A percentile compares a stretch with the other conserved stretches of the same genome.
These are phyloP conservation scores for Andricus grossulariae DNA, from an alignment of 1,140 invertebrate genomes.

Conservation along the genomic window DNA sequence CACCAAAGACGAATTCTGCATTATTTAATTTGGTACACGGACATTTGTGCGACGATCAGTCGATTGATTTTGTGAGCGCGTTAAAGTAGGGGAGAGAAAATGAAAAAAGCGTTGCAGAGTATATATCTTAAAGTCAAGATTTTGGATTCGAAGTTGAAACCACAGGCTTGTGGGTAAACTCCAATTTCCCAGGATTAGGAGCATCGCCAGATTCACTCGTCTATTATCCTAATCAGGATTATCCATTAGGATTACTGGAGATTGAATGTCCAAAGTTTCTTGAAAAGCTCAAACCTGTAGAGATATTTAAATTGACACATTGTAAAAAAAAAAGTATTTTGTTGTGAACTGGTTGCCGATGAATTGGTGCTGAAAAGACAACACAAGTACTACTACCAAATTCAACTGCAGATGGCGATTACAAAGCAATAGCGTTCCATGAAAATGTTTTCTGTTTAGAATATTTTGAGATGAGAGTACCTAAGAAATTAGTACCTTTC, in stretches of 20 bases:
- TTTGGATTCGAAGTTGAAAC: too few species aligned
- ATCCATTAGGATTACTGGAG: slow-evolving; percentile 36
- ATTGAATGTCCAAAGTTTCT: slow-evolving; percentile 46
- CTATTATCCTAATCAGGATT: slow-evolving; percentile 12
- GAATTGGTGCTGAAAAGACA: too few species aligned
- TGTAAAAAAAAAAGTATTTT: slow-evolving; percentile 32
- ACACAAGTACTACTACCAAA: too few species aligned
- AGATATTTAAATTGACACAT: slow-evolving; percentile 39
- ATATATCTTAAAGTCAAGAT: background rate
- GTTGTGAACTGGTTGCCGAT: too few species aligned
- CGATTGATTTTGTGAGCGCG: slow-evolving; percentile 10
- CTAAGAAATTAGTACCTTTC: slow-evolving; percentile 39
- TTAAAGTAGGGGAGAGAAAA: slow-evolving; percentile 35
- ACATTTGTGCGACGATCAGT: slow-evolving; percentile 31
- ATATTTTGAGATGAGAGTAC: slow-evolving; percentile 53
- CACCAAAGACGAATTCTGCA: too few species aligned
- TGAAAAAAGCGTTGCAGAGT: slow-evolving; percentile 15
- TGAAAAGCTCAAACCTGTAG: slow-evolving; percentile 37
- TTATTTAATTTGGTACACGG: slow-evolving; percentile 32
- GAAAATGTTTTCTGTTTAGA: slow-evolving; percentile 46
- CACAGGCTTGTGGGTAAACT: too few species aligned
- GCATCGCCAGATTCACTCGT: too few species aligned
- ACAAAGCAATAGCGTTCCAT: slow-evolving; percentile 38
- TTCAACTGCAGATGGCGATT: too few species aligned
- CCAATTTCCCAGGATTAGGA: too few species aligned